Base-by-base conservation (phyloP, 2,888 invertebrate species). In the Volucella zonaria region DNA sequence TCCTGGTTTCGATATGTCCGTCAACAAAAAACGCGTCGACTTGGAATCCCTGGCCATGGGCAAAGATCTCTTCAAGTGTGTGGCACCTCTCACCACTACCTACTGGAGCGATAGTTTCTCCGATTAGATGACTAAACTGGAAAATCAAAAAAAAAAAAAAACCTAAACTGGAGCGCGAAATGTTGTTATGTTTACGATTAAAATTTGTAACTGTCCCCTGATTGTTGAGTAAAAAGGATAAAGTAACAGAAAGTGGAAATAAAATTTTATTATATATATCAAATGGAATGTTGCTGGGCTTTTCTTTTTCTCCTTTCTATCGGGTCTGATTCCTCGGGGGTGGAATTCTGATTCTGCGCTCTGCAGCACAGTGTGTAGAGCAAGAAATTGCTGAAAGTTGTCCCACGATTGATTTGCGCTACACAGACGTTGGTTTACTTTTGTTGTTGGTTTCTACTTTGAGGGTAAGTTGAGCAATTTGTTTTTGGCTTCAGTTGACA, bases 81-180 rank as follows among this genome's bases (percentile, higher is more conserved):
- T 92, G 18, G 92, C 92, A 4, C 92, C 92, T 0, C 86, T 92
- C 2, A 92, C 92, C 6, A 92, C 92, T 61, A 92, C 92, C 23
- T 92, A 92, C 81, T 92, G 92, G 92, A 92, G 92, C 86, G 92
- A 92, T 80, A 92, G 92, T 54, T 92, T 92, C 88, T 92, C 92
- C 8, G 92, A 92, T 85, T 31, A 31, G 6, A 6, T 31, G 6
- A 31, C 4, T 92, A 91, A 89, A 61, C 18, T 45, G 31, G 3
- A 31, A n/a, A n/a, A 38, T 23, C 18, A 23, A 23, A 23, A 31
- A n/a, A n/a, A 38, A 40, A 1, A 23, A 23, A 23, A 3, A 23
- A 23, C 18, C 18, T 23, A 3, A 23, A 42, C n/a, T n/a, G 64
- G n/a, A n/a, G n/a, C 1, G 6, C 6, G 4, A 6, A 31, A 31